Percentiles rank a stretch among this genome's conserved stretches.
Conservation (phyloP, 2,113 vertebrate genomes). For the Dolichallabes microphthalmus region DNA sequence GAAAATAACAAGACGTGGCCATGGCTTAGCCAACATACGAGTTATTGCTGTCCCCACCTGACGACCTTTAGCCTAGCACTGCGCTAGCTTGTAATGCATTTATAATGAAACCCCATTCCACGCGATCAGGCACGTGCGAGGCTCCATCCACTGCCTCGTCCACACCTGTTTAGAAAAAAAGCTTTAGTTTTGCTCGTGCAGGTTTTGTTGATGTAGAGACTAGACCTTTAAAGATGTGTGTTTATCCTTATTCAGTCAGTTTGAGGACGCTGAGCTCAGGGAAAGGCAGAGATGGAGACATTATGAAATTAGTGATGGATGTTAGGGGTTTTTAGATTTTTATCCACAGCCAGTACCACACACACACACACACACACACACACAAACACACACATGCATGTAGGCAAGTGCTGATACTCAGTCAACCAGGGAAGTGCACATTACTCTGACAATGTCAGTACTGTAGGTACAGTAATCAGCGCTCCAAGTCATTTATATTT, state of each 20-base stretch:
- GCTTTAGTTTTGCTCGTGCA: neutral
- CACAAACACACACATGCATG: neutral
- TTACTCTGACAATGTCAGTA: neutral
- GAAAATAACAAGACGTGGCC: conserved; percentile 13
- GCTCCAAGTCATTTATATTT: no score
- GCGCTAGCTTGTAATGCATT: neutral
- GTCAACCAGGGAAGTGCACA: neutral
- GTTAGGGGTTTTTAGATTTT: no score
- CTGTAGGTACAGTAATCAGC: no score
- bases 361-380: no score
- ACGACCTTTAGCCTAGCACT: neutral
- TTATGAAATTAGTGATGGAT: no score
- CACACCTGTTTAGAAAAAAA: neutral
- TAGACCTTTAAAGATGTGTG: neutral
- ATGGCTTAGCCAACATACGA: neutral
- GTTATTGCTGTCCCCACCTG: neutral
- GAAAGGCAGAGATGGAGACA: neutral
- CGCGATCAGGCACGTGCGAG: neutral
- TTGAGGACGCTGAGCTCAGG: neutral
- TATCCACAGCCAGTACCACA: no score
- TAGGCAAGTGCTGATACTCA: neutral
- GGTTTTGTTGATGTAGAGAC: neutral
- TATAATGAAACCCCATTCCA: neutral
- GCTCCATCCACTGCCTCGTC: no score
- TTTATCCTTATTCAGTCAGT: neutral